Percentiles rank a stretch among this genome's conserved stretches.
Conservation (phyloP, 2,113 vertebrate genomes). For the Pterocles gutturalis region DNA sequence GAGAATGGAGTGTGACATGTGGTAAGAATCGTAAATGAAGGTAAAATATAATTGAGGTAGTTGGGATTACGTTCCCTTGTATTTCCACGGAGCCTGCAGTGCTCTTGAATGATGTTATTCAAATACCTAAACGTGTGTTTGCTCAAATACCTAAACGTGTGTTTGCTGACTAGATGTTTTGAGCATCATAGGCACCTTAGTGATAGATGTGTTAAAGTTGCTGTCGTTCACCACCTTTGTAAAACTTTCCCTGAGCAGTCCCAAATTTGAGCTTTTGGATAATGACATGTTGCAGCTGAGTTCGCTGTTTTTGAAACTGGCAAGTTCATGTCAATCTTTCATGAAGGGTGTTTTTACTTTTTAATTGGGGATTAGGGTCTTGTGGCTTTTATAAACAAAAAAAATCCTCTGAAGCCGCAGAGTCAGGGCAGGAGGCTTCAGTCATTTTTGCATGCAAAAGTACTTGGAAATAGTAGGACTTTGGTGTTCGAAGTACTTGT, state of each 20-base stretch:
- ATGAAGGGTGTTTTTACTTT: neutral
- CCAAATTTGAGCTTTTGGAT: neutral
- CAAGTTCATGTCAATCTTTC: neutral
- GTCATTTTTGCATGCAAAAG: neutral
- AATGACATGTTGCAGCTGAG: neutral
- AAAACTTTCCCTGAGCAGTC: neutral
- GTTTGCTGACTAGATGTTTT: neutral
- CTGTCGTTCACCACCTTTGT: accelerated
- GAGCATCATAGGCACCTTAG: accelerated
- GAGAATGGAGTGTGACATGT: neutral
- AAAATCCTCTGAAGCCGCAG: neutral
- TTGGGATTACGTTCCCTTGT: neutral
- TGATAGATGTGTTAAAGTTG: neutral
- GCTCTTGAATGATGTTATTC: neutral
- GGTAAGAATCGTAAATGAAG: neutral
- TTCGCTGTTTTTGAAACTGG: neutral
- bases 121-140: neutral
- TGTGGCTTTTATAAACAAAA: neutral
- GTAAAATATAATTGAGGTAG: neutral
- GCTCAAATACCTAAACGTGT: neutral
- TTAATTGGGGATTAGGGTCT: neutral
- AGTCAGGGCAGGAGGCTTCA: neutral
- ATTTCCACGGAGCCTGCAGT: neutral
- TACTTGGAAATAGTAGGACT: neutral
- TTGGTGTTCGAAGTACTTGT: accelerated